These are phyloP conservation scores for Orycteropus afer DNA, from an alignment of 2,113 vertebrate genomes.

Conservation along the genomic window DNA sequence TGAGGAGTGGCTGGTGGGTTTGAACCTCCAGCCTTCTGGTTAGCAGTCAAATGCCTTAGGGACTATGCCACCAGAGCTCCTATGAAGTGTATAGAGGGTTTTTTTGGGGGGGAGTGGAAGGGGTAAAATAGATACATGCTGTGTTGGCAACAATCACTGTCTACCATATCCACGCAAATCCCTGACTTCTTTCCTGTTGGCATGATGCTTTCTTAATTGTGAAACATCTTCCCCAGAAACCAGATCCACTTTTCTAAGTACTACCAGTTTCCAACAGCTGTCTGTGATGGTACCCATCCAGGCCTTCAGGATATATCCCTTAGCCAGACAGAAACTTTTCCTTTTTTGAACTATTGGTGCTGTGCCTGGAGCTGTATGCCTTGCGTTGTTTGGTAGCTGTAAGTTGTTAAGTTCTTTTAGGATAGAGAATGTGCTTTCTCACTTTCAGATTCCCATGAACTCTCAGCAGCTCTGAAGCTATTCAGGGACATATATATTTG, in stretches of 20 bases:
- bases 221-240: neutral
- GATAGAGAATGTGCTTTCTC: neutral
- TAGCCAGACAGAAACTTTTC: neutral
- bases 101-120: neutral
- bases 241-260: neutral
- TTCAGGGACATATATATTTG: neutral
- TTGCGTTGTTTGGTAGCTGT: rapidly evolving
- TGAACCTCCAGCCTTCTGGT: no score
- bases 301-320: neutral
- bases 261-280: neutral
- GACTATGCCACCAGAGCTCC: no score
- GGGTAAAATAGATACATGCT: neutral
- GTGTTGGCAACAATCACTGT: neutral
- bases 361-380: neutral
- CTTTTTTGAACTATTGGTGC: neutral
- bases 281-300: neutral
- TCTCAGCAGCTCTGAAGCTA: neutral
- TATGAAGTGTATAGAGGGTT: no score
- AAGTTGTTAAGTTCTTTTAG: neutral
- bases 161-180: neutral
- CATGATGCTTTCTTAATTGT: neutral
- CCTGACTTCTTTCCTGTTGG: neutral
- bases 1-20: no score
- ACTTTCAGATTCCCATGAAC: neutral
- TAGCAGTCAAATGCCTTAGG: no score